These are phyloP conservation scores for Archaeoteleia sp. DNA, from an alignment of 2,888 invertebrate genomes.

Conservation along the genomic window DNA sequence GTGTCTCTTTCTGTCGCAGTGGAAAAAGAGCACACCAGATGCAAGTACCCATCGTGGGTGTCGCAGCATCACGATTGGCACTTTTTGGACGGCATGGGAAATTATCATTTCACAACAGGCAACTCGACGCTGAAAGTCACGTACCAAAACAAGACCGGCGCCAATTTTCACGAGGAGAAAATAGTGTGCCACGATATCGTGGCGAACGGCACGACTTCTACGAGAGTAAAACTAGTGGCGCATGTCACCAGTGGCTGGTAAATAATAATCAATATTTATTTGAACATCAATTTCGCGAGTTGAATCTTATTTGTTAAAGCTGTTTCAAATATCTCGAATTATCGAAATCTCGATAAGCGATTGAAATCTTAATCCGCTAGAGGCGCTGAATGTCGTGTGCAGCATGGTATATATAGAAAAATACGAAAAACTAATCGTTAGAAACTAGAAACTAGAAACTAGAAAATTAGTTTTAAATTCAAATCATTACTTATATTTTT, in stretches of 20 bases:
- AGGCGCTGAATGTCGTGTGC: no score
- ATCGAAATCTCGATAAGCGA: no score
- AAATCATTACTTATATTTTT: no score
- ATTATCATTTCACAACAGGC: slow-evolving; percentile 84
- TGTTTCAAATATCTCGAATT: no score
- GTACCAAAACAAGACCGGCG: slow-evolving; percentile 70
- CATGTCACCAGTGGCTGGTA: slow-evolving; percentile 87
- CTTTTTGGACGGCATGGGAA: slow-evolving; percentile 83
- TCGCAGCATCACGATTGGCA: slow-evolving; percentile 88
- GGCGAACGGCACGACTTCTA: slow-evolving; percentile 66
- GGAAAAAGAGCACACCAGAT: slow-evolving; percentile 84
- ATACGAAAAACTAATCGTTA: no score
- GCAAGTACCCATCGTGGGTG: slow-evolving; percentile 87
- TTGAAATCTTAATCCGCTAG: no score
- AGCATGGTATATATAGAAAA: no score
- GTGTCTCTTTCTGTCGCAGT: slow-evolving; percentile 75
- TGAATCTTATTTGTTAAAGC: no score
- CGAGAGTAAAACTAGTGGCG: slow-evolving; percentile 82
- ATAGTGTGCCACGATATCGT: slow-evolving; percentile 70
- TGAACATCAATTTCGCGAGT: no score
- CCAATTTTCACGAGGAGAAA: slow-evolving; percentile 66
- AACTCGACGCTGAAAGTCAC: slow-evolving; percentile 82
- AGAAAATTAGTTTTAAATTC: no score
- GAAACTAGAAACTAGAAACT: no score
- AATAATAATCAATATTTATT: slow-evolving; percentile 65